These are phyloP conservation scores for Abramis brama DNA, from an alignment of 2,113 vertebrate species.

Conservation along the genomic window DNA sequence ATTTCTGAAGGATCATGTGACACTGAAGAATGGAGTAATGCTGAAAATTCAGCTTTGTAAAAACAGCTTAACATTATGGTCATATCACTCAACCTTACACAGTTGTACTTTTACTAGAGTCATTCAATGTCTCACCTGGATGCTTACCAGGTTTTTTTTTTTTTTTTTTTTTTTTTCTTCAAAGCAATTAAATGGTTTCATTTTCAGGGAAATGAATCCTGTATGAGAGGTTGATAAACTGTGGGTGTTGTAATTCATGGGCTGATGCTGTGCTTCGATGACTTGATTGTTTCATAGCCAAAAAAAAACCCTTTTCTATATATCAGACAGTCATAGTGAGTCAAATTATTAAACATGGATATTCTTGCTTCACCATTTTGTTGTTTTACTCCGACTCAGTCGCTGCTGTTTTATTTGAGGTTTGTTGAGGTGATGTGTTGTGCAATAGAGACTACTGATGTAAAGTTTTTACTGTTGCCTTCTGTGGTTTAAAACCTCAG, in stretches of 20 bases:
- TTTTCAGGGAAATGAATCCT: not conserved
- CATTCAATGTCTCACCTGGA: not conserved
- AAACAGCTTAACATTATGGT: no score
- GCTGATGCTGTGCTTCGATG: not conserved
- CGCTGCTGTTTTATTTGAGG: not conserved
- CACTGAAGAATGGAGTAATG: no score
- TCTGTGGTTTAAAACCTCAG: not conserved
- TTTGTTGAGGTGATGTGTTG: not conserved
- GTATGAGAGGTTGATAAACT: not conserved
- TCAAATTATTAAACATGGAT: not conserved
- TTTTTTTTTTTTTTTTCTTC: not conserved
- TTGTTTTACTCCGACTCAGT: not conserved
- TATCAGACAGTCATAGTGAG: not conserved
- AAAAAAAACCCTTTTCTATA: not conserved
- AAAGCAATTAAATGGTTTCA: not conserved
- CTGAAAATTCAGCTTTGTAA: no score
- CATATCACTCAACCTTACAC: no score
- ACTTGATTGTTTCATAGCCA: not conserved
- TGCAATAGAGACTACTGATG: not conserved
- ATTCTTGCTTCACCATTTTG: not conserved
- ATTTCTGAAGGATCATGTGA: no score
- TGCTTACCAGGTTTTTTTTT: no score
- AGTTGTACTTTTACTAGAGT: not conserved
- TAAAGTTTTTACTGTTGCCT: not conserved
- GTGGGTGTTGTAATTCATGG: not conserved